Evolutionary conservation across 2,113 vertebrate genomes (phyloP), one percentile per base, ranked within the genome.

Genomic region (Pteropus alecto): DNA sequence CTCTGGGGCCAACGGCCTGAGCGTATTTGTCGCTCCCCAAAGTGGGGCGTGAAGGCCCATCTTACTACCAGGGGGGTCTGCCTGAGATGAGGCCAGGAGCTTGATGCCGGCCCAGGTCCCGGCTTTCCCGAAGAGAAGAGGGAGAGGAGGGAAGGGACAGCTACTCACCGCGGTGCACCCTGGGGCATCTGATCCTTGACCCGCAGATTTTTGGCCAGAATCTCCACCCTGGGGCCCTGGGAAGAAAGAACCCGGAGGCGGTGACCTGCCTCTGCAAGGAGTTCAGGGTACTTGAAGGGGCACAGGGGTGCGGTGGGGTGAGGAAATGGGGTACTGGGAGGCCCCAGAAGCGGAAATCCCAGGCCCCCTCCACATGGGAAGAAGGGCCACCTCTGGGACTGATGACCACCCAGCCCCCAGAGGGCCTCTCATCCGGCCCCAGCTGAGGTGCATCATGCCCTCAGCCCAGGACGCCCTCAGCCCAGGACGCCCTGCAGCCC

Each of bases 101-200:
- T 19, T 2, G 18, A 35, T 4, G 43, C 41, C 48, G 43, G 19
- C 51, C 43, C 5, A 15, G 22, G 19, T 6, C 60, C 16, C 30
- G 67, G 87, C 28, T 56, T 90, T 33, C 46, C 15, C 2, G 16
- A 51, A 10, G 15, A 16, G 51, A 51, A 3, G 16, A 63, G 11
- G 60, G 26, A 61, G 24, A 1, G 0, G 13, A 1, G 0, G 9
- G 6, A 7, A 6, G 4, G 21, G n/a, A 12, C 2, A 35, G 85
- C 15, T 76, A 98, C 98, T 96, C 99, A 99, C 99, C 99, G 99
- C 56, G 99, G 99, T 70, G 99, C 99, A 94, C 98, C 98, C 82
- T 99, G 99, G 43, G 99, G 99, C 99, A 99, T 99, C 99, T 99
- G 99, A 98, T 99, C 99, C 99, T 99, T 99, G 97, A 99, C 99